Base-by-base conservation (phyloP, 1,140 invertebrate species). In the Zaprionus lachaisei region DNA sequence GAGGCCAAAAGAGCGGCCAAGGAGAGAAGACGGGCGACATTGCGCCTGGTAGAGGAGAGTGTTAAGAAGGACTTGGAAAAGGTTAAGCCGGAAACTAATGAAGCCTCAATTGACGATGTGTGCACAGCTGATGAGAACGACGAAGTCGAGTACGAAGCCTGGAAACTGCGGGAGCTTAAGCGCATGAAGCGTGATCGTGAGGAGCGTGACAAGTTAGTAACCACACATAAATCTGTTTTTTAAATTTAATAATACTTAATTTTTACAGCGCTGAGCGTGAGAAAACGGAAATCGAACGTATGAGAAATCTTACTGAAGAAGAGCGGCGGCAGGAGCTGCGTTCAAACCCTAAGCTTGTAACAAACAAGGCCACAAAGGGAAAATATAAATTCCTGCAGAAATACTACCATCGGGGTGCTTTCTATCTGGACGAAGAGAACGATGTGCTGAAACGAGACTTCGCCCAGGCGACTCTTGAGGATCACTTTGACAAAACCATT, bases 311-410 rank as follows among this genome's bases (percentile, higher is more conserved):
- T 96, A 99, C 98, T 0, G 99, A 99, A 92, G 99, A 99, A 93
- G 98, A 99, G 91, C 94, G 98, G 58, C 94, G 97, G 56, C 95
- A 96, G 70, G 99, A 99, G 92, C 93, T 97, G 17, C 95, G 98
- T 60, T 93, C 96, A n/a, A 99, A 99, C 94, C 99, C 99, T 0
- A 99, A 99, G 94, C 58, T 95, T 12, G 95, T 99, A 34, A 98
- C 97, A 2, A 99, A 99, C 94, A 99, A 99, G 93, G 96, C 97
- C 2, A 94, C 96, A 2, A 99, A 99, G 94, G 99, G 99, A 65
- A 99, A 99, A 94, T 99, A 99, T 94, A 99, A 99, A 93, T 99
- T 99, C 93, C 94, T 99, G 72, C 99, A 99, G 94, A 99, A 99
- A 93, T 99, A 99, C 93, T 99, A 99, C 93, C 99, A 99, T 94